Conservation (phyloP, 2,888 invertebrate species). For the Phorcus lineatus region DNA sequence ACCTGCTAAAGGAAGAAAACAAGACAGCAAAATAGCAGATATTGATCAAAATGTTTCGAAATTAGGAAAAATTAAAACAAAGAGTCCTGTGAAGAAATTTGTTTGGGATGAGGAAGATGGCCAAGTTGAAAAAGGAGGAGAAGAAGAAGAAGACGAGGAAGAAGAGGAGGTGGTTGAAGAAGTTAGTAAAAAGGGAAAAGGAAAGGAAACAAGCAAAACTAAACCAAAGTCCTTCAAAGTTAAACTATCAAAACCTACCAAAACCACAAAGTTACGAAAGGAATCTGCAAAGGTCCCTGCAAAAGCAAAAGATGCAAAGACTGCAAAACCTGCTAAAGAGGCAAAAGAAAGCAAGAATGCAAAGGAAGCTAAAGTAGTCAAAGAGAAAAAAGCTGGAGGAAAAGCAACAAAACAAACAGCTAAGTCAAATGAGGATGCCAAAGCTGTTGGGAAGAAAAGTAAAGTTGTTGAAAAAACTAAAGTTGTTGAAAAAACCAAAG, state of each 20-base stretch:
- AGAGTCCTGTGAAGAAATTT: slow-evolving; percentile 21
- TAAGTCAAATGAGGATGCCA: background rate
- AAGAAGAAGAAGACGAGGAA: no score
- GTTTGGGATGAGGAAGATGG: slow-evolving; percentile 13
- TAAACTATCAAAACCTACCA: no score
- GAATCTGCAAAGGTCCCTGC: no score
- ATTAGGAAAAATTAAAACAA: slow-evolving; percentile 2
- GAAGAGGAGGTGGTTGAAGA: background rate
- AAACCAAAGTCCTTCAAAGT: no score
- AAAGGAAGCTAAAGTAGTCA: background rate
- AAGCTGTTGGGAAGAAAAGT: background rate
- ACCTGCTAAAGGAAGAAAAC: no score
- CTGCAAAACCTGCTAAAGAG: no score
- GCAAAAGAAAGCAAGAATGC: background rate
- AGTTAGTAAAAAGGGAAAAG: background rate
- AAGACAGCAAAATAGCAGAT: background rate
- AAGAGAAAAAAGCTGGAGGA: background rate
- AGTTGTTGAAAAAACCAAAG: no score
- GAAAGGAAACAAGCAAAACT: no score
- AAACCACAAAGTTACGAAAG: no score
- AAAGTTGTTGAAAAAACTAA: background rate
- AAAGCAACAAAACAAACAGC: background rate
- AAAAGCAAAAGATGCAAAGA: no score
- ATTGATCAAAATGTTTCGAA: background rate
- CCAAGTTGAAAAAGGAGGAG: no score